Conservation (phyloP, 2,888 invertebrate species). For the Pseudoips prasinana region DNA sequence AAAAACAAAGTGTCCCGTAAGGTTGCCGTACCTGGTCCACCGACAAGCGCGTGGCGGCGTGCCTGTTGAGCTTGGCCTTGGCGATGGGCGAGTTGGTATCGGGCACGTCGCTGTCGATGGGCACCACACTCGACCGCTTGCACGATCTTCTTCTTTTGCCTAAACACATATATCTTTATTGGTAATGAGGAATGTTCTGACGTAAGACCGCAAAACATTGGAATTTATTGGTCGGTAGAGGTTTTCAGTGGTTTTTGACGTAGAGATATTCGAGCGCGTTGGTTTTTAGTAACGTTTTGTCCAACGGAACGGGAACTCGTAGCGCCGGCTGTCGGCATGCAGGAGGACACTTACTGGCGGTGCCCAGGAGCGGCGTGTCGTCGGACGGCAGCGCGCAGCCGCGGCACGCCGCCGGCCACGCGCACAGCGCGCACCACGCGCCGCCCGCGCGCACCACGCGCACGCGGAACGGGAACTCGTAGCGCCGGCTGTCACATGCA, state of each 20-base stretch:
- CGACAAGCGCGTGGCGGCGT: conserved; percentile 36
- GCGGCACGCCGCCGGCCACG: neutral
- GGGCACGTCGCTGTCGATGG: conserved; percentile 24
- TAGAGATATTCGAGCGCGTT: no score
- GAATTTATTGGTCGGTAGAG: no score
- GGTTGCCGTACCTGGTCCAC: conserved; percentile 9
- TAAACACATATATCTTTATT: no score
- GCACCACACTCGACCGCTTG: conserved; percentile 19
- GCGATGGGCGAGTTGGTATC: conserved; percentile 54
- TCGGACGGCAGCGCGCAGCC: neutral
- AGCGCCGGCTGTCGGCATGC: neutral
- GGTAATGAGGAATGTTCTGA: neutral
- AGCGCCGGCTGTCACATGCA: no score
- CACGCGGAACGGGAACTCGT: no score
- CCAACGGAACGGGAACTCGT: no score
- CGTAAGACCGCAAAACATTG: neutral
- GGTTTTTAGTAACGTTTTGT: no score
- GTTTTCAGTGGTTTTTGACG: no score
- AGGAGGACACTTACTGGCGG: neutral
- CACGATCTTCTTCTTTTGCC: conserved; percentile 20
- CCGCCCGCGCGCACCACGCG: neutral
- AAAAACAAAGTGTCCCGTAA: no score
- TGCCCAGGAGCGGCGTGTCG: neutral
- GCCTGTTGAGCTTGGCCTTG: conserved; percentile 52
- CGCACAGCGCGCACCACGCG: neutral